Conservation (phyloP, 1,140 invertebrate species). For the Drosophila ogumai region DNA sequence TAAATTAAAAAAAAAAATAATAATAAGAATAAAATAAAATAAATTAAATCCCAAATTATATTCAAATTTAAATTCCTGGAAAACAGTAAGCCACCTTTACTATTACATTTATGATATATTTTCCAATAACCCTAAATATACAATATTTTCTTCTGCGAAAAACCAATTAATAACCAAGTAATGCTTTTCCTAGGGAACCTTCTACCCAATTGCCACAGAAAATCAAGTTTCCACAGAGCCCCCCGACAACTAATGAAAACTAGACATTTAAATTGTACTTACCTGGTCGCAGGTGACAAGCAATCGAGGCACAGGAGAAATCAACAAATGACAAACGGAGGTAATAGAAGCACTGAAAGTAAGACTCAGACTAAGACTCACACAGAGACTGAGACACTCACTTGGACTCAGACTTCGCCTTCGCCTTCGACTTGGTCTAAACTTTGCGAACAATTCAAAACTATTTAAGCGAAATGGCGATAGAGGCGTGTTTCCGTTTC, state of each 20-base stretch:
- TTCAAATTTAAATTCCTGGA: not conserved
- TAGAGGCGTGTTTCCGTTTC: conserved; percentile 22
- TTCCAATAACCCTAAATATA: not conserved
- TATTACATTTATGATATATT: not conserved
- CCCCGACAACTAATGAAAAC: conserved; percentile 1
- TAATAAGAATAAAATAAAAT: too few species aligned
- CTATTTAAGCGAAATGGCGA: conserved; percentile 17
- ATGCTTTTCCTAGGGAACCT: not conserved
- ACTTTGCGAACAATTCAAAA: conserved; percentile 25
- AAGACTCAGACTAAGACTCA: conserved; percentile 4
- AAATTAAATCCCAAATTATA: not conserved
- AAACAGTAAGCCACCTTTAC: not conserved
- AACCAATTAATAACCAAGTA: not conserved
- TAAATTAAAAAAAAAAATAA: too few species aligned
- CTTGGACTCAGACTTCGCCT: not conserved
- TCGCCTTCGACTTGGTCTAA: not conserved
- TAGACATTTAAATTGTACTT: conserved; percentile 27
- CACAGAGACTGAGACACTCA: not conserved
- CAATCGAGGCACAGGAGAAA: not conserved
- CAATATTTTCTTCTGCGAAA: not conserved
- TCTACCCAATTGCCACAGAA: not conserved
- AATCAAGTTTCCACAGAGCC: not conserved
- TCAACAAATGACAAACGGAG: conserved; percentile 10
- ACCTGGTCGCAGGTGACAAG: conserved; percentile 18
- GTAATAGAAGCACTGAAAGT: conserved; percentile 7